phyloP scores from a whole-genome alignment of 2,113 vertebrate genomes.

The Nycticryphes semicollaris region DNA sequence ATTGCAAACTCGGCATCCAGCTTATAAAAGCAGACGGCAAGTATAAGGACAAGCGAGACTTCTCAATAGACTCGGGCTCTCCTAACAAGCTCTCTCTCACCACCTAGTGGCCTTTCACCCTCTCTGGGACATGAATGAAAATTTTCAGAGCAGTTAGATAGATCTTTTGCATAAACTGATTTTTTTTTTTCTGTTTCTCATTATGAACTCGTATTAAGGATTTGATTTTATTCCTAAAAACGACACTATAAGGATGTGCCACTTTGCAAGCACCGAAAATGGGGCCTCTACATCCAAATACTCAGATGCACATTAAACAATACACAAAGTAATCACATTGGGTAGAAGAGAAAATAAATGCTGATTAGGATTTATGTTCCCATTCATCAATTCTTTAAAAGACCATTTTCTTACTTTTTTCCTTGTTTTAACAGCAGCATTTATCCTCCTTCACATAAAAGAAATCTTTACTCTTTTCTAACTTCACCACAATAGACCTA shows the following conservation, averaged over 20 bases:
- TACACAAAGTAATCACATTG: neutral
- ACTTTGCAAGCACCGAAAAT: neutral
- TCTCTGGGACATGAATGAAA: neutral
- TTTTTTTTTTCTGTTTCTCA: neutral
- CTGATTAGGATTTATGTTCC: neutral
- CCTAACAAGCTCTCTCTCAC: constrained; percentile 52
- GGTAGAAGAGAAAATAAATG: neutral
- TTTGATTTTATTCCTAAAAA: neutral
- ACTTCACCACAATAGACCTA: neutral
- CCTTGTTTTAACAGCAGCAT: neutral
- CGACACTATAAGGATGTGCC: neutral
- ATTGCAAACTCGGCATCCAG: neutral
- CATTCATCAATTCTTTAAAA: neutral
- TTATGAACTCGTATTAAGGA: neutral
- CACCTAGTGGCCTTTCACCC: constrained; percentile 65
- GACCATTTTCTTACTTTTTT: neutral
- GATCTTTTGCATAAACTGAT: neutral
- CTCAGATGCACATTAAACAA: neutral
- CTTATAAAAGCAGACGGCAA: neutral
- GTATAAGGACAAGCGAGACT: neutral
- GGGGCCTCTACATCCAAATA: neutral
- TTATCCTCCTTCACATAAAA: neutral
- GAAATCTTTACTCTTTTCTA: neutral
- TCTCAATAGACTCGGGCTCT: neutral
- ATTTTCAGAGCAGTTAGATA: neutral